Base-by-base conservation (phyloP, 2,888 invertebrate genomes). In the Cheilosia vulpina region DNA sequence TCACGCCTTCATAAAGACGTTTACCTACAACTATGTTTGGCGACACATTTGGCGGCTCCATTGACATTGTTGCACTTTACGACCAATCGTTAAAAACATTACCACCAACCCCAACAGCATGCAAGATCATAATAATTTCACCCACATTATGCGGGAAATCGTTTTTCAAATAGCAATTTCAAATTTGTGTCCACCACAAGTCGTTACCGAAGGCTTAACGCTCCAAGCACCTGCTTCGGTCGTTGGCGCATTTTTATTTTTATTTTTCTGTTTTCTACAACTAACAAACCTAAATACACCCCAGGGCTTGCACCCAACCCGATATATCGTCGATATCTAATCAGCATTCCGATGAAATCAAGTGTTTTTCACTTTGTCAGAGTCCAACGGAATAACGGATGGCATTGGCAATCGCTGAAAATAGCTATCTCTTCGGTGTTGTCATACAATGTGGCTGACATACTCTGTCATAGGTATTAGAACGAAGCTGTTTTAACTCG, bases 291-390 rank as follows among this genome's bases (percentile, higher is more conserved):
- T 4, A 15, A 13, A 13, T 5, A 15, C n/a, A 65, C 9, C 15
- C 15, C 60, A 27, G 62, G 60, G 27, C 53, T 62, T 41, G 60
- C 72, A 60, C 15, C 31, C 60, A 15, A 21, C 9, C 6, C 31
- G 52, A 50, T 43, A 31, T 6, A 72, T 21, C 15, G 19, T 24
- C 19, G 57, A 13, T 81, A 81, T 81, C 81, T 76, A 58, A 81
- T 76, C 81, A 71, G 65, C 52, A 52, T 76, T 69, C 38, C 69
- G 24, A 58, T 53, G 21, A n/a, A 31, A 41, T 76, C 63, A 62
- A 68, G 73, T 80, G 62, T 57, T 79, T 69, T 60, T 21, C 57
- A 27, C 71, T 62, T 38, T 47, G 45, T 55, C 52, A 47, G 38
- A 53, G 55, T 45, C 55, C 24, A 53, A 52, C 15, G n/a, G 17